Base-by-base conservation (phyloP, 2,113 vertebrate genomes). In the Lampris megalopsis region DNA sequence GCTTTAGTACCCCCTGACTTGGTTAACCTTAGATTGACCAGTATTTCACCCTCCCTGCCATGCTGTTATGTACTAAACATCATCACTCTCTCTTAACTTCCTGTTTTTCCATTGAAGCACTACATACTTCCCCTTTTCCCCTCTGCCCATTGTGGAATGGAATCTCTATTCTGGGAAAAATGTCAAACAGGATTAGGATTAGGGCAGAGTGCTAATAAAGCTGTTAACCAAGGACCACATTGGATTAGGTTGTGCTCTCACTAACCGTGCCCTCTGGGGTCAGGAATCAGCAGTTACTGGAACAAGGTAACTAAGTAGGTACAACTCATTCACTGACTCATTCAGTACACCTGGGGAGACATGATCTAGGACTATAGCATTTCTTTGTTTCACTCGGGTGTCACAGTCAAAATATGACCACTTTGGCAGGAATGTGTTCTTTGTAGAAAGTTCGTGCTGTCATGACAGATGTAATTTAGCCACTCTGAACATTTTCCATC, bases 181-280 rank as follows among this genome's bases (percentile, higher is more conserved):
- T 87, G 89, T 91, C 81, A 71, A 80, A 3, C 79, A 69, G 75
- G 77, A 94, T 94, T 89, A 93, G 89, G 91, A 86, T 93, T 94
- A 89, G 73, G 52, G 56, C 45, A 35, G 68, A 66, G 52, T 63
- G 68, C 70, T 89, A 89, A 92, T 86, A 75, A 83, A 77, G 69
- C 72, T 53, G 57, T 88, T 72, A 76, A 37, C 60, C 52, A 65
- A 62, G 60, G 65, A 63, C 68, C 79, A 75, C 36, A 4, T 45
- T 63, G 83, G 86, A 91, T 91, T 87, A 81, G 48, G 37, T 41
- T 82, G 42, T 79, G 49, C 60, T 63, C 48, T 43, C 38, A 41
- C 47, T 48, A 59, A 11, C 64, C 4, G 36, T 11, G 40, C 52
- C 71, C 77, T 78, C 62, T 35, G 11, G 66, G 60, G 64, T 82